Conservation (phyloP, 2,797 vertebrate genomes). For the Florisuga fusca region DNA sequence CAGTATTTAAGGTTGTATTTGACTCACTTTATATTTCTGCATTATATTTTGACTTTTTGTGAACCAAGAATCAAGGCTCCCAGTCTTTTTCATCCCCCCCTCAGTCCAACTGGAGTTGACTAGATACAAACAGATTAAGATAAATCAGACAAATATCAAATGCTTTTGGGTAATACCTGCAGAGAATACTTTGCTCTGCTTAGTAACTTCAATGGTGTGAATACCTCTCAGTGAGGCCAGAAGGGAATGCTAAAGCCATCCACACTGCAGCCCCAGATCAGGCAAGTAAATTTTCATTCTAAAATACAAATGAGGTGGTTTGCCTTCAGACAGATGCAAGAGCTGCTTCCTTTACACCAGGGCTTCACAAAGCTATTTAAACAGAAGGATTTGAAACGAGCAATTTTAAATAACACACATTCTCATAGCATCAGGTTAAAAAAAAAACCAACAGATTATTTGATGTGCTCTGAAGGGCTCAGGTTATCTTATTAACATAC, state of each 20-base stretch:
- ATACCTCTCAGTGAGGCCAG: not conserved
- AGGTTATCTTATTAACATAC: conserved; percentile 25
- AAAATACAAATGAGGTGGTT: not conserved
- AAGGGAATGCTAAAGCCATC: not conserved
- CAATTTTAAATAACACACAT: not conserved
- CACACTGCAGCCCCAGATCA: not conserved
- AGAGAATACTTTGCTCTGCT: not conserved
- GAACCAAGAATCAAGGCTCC: not conserved
- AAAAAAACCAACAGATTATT: not conserved
- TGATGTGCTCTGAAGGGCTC: not conserved
- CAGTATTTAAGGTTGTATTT: not conserved
- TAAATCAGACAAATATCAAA: not conserved
- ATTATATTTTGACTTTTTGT: not conserved
- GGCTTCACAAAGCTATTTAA: not conserved
- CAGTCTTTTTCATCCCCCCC: not conserved
- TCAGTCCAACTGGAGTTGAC: not conserved
- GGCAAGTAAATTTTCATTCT: not conserved
- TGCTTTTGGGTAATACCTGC: not conserved
- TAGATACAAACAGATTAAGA: not conserved
- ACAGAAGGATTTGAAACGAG: not conserved
- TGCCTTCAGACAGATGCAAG: not conserved
- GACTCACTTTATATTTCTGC: not conserved
- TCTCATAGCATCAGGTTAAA: not conserved
- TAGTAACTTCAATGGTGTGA: accelerated
- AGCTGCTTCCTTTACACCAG: not conserved